Percentiles rank a stretch among this genome's conserved stretches.
phyloP scores from a whole-genome alignment of 2,113 vertebrate species.

The Scomber colias region DNA sequence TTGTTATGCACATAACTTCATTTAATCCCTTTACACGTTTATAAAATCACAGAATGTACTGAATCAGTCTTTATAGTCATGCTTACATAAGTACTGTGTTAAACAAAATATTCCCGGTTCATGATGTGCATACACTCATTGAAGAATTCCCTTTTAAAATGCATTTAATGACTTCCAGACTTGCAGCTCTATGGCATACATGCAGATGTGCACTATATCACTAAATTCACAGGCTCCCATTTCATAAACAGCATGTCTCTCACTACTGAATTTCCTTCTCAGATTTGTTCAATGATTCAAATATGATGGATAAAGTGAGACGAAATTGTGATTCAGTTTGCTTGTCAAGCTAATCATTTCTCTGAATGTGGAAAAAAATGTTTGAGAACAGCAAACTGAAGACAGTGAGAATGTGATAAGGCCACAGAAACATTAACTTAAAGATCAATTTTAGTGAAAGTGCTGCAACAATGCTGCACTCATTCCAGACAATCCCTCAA shows the following conservation, averaged over 20 bases:
- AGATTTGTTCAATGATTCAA: background rate
- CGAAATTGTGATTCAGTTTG: background rate
- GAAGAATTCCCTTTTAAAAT: background rate
- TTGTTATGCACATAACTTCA: background rate
- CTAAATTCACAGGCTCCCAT: background rate
- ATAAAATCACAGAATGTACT: background rate
- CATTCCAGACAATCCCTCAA: slow-evolving; percentile 18
- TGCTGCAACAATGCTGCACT: background rate
- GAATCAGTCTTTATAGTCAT: background rate
- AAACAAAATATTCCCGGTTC: background rate
- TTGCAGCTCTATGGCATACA: background rate
- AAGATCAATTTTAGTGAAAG: slow-evolving; percentile 17
- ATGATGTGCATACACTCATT: background rate
- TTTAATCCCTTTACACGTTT: background rate
- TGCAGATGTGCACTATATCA: background rate
- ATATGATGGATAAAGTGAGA: background rate
- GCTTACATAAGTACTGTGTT: background rate
- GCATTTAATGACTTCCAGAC: slow-evolving; percentile 6
- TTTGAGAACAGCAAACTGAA: background rate
- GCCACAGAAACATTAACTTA: slow-evolving; percentile 31
- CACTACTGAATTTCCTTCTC: background rate
- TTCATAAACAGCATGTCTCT: background rate
- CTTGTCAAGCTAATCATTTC: background rate
- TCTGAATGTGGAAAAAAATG: slow-evolving; percentile 1
- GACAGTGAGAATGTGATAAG: background rate